Evolutionary conservation across 2,797 vertebrate species (phyloP).

Genomic region (Gephyroberyx darwinii): DNA sequence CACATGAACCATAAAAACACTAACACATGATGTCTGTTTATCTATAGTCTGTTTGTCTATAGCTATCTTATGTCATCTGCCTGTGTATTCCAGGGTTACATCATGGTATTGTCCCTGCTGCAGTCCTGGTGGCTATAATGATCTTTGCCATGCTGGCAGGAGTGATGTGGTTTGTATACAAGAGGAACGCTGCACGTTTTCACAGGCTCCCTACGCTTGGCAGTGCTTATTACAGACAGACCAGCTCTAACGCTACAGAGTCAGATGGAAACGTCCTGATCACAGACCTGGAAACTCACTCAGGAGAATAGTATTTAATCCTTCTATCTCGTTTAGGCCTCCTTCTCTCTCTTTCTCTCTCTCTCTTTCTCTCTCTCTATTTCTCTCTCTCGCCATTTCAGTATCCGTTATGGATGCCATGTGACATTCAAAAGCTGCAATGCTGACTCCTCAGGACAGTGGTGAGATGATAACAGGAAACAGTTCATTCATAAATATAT

Average conservation of each 20-base stretch:
- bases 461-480: conserved; percentile 33
- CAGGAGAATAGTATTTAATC: conserved; percentile 72
- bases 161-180: conserved; percentile 83
- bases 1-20: background rate
- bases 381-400: conserved; percentile 28
- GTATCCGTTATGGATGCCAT: conserved; percentile 44
- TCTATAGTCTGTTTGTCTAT: background rate
- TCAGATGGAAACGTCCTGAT: conserved; percentile 91
- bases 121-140: conserved; percentile 80
- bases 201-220: conserved; percentile 76
- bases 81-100: conserved; percentile 80
- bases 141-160: conserved; percentile 79
- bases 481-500: background rate
- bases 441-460: conserved; percentile 62
- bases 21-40: background rate
- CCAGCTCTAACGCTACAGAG: conserved; percentile 76
- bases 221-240: conserved; percentile 83
- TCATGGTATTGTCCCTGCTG: conserved; percentile 75
- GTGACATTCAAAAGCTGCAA: conserved; percentile 62
- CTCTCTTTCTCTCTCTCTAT: background rate
- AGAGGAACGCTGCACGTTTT: conserved; percentile 78
- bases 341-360: conserved; percentile 10
- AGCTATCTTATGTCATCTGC: too few species aligned
- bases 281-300: conserved; percentile 84
- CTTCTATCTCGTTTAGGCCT: background rate